Conservation (phyloP, 2,113 vertebrate genomes). For the Eublepharis macularius region DNA sequence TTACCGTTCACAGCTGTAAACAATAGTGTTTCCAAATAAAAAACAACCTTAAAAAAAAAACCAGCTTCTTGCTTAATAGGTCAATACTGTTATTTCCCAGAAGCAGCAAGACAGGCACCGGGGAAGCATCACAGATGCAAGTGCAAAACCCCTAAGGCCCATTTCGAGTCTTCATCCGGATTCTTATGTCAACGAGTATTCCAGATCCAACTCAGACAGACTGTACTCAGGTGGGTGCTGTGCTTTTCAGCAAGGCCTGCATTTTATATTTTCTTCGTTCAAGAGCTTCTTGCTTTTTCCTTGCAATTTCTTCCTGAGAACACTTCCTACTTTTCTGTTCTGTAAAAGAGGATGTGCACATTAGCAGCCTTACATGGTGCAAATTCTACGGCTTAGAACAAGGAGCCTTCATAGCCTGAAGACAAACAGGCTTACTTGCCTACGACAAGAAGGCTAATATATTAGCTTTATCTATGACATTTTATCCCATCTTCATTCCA, state of each 20-base stretch:
- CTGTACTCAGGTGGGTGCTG: conserved; percentile 43
- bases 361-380: conserved; percentile 25
- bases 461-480: neutral
- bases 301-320: conserved; percentile 91
- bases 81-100: neutral
- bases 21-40: neutral
- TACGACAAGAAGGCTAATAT: neutral
- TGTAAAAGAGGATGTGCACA: conserved; percentile 12
- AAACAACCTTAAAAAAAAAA: neutral
- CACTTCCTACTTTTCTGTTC: conserved; percentile 81
- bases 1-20: neutral
- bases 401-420: neutral
- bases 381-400: conserved; percentile 21
- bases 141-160: neutral
- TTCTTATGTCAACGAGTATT: neutral
- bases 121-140: neutral
- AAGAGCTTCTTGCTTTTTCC: conserved; percentile 91
- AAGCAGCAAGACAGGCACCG: neutral
- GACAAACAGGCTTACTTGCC: neutral
- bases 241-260: conserved; percentile 67
- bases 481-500: no score
- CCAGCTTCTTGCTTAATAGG: neutral
- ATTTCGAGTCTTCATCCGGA: neutral
- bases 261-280: conserved; percentile 83
- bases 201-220: conserved; percentile 11